phyloP scores from a whole-genome alignment of 2,113 vertebrate genomes.

The Capra hircus region DNA sequence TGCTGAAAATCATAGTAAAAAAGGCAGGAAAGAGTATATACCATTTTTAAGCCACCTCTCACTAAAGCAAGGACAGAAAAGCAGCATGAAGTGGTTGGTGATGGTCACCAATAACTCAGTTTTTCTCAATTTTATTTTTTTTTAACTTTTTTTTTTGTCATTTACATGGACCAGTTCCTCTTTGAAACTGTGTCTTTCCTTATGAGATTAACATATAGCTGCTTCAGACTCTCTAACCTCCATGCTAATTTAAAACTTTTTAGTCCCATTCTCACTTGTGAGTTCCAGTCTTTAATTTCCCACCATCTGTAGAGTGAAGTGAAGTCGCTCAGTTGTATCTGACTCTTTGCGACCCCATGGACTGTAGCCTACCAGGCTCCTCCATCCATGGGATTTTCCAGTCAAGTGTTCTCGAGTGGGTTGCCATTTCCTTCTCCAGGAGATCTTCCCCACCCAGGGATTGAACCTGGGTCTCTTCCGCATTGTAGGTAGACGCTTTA shows the following conservation, averaged over 20 bases:
- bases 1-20: neutral
- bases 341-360: neutral
- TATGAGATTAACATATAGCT: neutral
- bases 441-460: neutral
- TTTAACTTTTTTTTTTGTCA: neutral
- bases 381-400: neutral
- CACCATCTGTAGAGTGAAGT: neutral
- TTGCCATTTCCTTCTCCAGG: neutral
- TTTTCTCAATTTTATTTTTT: neutral
- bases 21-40: neutral
- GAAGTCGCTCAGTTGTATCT: neutral
- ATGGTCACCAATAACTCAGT: neutral
- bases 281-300: neutral
- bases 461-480: neutral
- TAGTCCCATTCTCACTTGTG: neutral
- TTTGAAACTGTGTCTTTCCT: neutral
- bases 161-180: neutral
- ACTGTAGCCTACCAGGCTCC: neutral
- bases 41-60: neutral
- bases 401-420: neutral
- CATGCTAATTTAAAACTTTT: neutral
- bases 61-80: neutral
- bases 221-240: neutral
- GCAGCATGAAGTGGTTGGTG: neutral
- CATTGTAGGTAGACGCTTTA: neutral